These are phyloP conservation scores for Ormyrus nitidulus DNA, from an alignment of 2,888 invertebrate species.

Conservation along the genomic window DNA sequence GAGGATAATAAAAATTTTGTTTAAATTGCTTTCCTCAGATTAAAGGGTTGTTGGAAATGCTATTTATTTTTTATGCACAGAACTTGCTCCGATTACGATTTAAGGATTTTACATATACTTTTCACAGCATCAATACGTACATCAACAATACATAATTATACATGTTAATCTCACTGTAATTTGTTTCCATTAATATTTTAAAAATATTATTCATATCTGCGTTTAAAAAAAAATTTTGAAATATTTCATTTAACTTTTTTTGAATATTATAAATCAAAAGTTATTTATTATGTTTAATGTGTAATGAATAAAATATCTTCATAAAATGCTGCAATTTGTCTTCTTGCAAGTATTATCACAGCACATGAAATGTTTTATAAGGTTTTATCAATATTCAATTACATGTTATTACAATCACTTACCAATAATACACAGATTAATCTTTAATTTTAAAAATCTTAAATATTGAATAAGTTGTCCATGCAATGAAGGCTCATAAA, in stretches of 20 bases:
- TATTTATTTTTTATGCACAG: conserved; percentile 39
- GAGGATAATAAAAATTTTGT: conserved; percentile 32
- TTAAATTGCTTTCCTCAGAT: conserved; percentile 17
- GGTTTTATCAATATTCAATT: too few species aligned
- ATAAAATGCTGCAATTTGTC: too few species aligned
- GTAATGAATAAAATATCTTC: too few species aligned
- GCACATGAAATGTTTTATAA: too few species aligned
- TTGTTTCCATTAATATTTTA: conserved; percentile 24
- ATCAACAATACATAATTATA: neutral
- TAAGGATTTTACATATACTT: neutral
- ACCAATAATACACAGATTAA: too few species aligned
- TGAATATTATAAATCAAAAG: too few species aligned
- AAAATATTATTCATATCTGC: neutral
- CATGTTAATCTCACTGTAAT: neutral
- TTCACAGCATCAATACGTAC: neutral
- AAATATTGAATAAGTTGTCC: too few species aligned
- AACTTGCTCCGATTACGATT: conserved; percentile 54
- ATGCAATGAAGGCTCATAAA: neutral
- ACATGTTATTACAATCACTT: too few species aligned
- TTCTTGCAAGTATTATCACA: too few species aligned
- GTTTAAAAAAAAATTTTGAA: neutral
- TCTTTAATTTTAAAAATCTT: too few species aligned
- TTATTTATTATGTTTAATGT: too few species aligned
- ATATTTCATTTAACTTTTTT: neutral
- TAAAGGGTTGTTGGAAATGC: conserved; percentile 2